A percentile compares a stretch with the other conserved stretches of the same genome.
Evolutionary conservation across 35 echinoderm and acorn worm species (phyloP).

Genomic region (Heliocidaris erythrogramma): DNA sequence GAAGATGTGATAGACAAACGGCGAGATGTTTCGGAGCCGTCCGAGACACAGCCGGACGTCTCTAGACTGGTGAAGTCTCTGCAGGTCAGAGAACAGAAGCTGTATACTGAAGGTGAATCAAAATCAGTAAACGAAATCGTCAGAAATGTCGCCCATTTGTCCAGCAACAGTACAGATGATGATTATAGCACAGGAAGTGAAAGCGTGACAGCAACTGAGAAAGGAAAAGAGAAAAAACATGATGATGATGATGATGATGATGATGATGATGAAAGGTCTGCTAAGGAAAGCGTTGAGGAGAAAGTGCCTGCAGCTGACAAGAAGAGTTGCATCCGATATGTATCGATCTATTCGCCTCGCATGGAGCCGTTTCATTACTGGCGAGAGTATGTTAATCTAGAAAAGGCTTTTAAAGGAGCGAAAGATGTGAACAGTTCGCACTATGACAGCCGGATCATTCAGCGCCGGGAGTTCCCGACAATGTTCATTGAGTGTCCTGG

Average conservation of each 20-base stretch:
- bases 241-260: neutral
- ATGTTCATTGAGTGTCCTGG: conserved; percentile 70
- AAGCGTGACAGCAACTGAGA: neutral
- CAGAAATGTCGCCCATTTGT: neutral
- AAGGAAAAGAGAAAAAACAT: neutral
- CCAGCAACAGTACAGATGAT: neutral
- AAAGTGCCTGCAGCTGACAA: neutral
- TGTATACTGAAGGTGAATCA: neutral
- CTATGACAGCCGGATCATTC: neutral
- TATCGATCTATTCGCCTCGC: conserved; percentile 63
- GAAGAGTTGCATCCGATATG: conserved; percentile 5
- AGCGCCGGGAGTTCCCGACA: conserved; percentile 52
- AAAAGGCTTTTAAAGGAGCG: conserved; percentile 63
- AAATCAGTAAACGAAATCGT: neutral
- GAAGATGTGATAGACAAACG: neutral
- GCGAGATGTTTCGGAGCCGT: neutral
- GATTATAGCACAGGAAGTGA: neutral
- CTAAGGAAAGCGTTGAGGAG: neutral
- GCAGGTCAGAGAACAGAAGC: neutral
- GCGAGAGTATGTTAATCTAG: conserved; percentile 74
- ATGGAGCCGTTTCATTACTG: conserved; percentile 69
- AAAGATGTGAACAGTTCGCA: conserved; percentile 48
- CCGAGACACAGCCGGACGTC: neutral
- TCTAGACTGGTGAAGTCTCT: neutral
- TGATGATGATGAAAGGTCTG: neutral